Evolutionary conservation across 92 coral and sea anemone species (phyloP), one percentile per base, ranked within the genome.

Genomic region (Zoanthus solanderi): DNA sequence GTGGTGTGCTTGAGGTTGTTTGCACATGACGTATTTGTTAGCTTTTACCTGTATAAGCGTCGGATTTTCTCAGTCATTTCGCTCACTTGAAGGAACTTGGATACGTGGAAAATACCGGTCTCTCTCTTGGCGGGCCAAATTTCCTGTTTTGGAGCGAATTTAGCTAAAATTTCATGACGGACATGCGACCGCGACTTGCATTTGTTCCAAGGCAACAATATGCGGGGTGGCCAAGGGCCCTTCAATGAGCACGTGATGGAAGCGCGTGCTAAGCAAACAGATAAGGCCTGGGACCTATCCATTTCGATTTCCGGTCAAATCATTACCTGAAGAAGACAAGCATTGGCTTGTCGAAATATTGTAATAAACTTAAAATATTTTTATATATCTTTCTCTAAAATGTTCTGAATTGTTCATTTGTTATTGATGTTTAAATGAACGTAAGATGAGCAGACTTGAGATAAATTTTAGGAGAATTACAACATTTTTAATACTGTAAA

Each of bases 131-230:
- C 79, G 96, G 96, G 89, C 93, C 98, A 95, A 93, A 89, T 94
- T 95, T 95, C 98, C 98, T 95, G 98, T 95, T 95, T 93, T 95
- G 98, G 98, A 95, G 98, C 89, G 98, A 95, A 93, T 95, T 95
- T 95, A 95, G 98, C 92, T 91, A 95, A 88, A 97, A 92, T 97
- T 95, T 93, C 98, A 95, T 93, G 98, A 94, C 98, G 96, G 98
- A 92, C 99, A 95, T 93, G 96, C 99, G 99, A 95, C 96, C 98
- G 96, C 98, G 96, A 95, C 95, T 95, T 86, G 95, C 96, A 95
- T 96, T 95, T 94, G 98, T 92, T 95, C 93, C 96, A 92, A 96
- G 92, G 95, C 98, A 95, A 95, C 98, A 93, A 94, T 93, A 88
- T 95, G 94, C 87, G 98, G 98, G 98, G 98, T 84, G 93, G 94